A percentile compares a stretch with the other conserved stretches of the same genome.
phyloP scores from a whole-genome alignment of 2,113 vertebrate genomes.

The Entosphenus tridentatus region DNA sequence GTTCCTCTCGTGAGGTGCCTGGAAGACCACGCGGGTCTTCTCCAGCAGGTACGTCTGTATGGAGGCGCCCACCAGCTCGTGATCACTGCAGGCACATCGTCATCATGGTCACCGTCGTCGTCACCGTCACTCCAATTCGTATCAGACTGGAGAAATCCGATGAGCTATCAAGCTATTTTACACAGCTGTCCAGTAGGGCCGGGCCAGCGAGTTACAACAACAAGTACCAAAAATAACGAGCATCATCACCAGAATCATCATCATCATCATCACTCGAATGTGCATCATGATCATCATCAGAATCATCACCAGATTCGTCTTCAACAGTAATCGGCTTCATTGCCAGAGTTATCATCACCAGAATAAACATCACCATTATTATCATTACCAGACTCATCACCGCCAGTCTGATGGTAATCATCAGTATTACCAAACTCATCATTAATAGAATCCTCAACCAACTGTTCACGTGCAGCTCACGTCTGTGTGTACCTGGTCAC shows the following conservation, averaged over 20 bases:
- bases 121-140: not conserved
- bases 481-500: not conserved
- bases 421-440: conserved; percentile 1
- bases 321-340: not conserved
- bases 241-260: not conserved
- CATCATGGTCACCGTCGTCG: too few species aligned
- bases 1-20: conserved; percentile 59
- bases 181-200: too few species aligned
- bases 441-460: not conserved
- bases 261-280: too few species aligned
- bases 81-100: conserved; percentile 25
- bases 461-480: not conserved
- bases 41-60: conserved; percentile 82
- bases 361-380: not conserved
- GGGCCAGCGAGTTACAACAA: not conserved
- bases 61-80: conserved; percentile 57
- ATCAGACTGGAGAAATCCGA: not conserved
- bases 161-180: too few species aligned
- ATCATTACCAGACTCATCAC: not conserved
- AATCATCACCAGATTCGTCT: too few species aligned
- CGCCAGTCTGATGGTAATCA: not conserved
- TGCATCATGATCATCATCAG: too few species aligned
- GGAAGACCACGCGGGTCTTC: conserved; percentile 64
- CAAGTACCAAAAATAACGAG: conserved; percentile 9
- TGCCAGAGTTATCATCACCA: not conserved